Conservation (phyloP, 2,113 vertebrate species). For the Salminus brasiliensis region DNA sequence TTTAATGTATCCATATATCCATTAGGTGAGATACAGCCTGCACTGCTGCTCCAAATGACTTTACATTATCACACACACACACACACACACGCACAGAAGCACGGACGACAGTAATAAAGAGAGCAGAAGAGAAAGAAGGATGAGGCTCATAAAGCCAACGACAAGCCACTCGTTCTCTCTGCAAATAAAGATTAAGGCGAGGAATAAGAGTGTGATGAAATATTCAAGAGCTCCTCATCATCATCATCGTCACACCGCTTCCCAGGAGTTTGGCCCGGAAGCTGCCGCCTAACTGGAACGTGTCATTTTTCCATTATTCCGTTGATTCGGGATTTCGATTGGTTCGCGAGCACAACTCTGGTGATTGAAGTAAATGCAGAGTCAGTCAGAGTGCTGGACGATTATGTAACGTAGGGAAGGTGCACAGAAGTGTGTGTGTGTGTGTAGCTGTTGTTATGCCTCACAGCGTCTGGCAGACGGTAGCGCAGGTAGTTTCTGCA, state of each 20-base stretch:
- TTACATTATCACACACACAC: neutral
- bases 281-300: neutral
- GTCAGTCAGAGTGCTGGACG: neutral
- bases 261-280: neutral
- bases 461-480: neutral
- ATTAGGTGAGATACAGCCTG: neutral
- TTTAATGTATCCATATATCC: conserved; percentile 1
- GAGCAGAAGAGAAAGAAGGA: neutral
- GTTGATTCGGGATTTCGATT: neutral
- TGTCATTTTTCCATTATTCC: neutral
- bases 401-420: neutral
- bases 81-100: neutral
- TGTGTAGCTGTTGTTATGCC: neutral
- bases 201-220: neutral
- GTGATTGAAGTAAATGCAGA: no score
- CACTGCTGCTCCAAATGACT: neutral
- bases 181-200: neutral
- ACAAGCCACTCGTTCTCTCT: neutral
- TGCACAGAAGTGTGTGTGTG: neutral
- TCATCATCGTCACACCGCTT: neutral
- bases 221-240: neutral
- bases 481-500: neutral
- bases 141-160: neutral
- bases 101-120: neutral
- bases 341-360: neutral